Base-by-base conservation (phyloP, 2,888 invertebrate genomes). In the Drosophila crucigera region DNA sequence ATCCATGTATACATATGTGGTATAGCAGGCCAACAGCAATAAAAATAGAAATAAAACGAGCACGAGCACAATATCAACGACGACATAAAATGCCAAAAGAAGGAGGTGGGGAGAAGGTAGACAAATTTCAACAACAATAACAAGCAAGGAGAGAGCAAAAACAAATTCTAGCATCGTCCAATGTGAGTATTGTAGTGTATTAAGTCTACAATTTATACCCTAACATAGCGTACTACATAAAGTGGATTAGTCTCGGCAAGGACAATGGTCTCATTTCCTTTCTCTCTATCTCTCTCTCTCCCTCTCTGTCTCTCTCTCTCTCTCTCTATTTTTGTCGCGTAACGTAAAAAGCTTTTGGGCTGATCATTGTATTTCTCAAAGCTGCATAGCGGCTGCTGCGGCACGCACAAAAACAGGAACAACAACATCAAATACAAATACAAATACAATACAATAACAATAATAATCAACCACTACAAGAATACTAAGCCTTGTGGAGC, bases 1-100 rank as follows among this genome's bases (percentile, higher is more conserved):
- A 9, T 22, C 16, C 4, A 19, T 37, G 25, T 16, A 22, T 55
- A 55, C 25, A 19, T 41, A 37, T 43, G 37, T 60, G 49, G 63
- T 61, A 68, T 58, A 76, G 59, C 62, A 76, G 76, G 55, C 76
- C 75, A 78, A 67, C 58, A 66, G 61, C 59, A 72, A 79, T 79
- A 76, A 80, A 79, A 79, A 76, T 80, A 79, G 69, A 79, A 80
- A 70, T 72, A 76, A 79, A 79, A 79, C 65, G 64, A 79, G 76
- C 72, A 65, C 80, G 61, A 74, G 63, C 71, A 69, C 68, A 72
- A 79, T 67, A 79, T 70, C 72, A 75, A 75, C 75, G 68, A 79
- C 75, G 80, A 78, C 75, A 78, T 78, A 74, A 78, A 78, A 63
- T 66, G 64, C 41, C 58, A 74, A 61, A 47, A 58, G 58, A 64